phyloP scores from a whole-genome alignment of 2,888 invertebrate species.

The Podotricha telesiphe region DNA sequence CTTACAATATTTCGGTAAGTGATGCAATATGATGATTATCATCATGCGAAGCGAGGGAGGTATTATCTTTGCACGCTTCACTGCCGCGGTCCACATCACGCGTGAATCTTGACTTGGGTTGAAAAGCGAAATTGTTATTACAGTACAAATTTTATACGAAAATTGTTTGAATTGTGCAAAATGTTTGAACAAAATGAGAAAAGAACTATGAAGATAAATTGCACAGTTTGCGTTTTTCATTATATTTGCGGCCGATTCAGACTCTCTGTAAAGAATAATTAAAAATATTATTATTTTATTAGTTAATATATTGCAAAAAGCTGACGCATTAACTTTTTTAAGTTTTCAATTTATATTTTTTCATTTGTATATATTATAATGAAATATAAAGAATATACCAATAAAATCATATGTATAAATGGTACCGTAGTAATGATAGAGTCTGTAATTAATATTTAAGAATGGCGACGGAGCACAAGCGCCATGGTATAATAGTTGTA shows the following conservation, averaged over 20 bases:
- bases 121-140: constrained; percentile 21
- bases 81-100: constrained; percentile 47
- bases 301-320: too few relatives aligned
- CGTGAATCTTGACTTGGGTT: constrained; percentile 52
- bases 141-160: not conserved
- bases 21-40: constrained; percentile 84
- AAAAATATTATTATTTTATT: too few relatives aligned
- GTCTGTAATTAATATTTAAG: constrained; percentile 30
- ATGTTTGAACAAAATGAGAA: not conserved
- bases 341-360: too few relatives aligned
- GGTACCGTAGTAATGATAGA: not conserved
- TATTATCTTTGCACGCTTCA: constrained; percentile 71
- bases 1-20: constrained; percentile 84
- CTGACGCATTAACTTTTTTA: too few relatives aligned
- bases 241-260: too few relatives aligned
- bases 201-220: too few relatives aligned
- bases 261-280: too few relatives aligned
- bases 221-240: too few relatives aligned
- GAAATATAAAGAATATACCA: too few relatives aligned
- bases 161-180: not conserved
- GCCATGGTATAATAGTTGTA: constrained; percentile 19
- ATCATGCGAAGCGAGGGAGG: constrained; percentile 55
- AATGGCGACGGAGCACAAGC: constrained; percentile 34
- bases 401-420: not conserved
- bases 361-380: too few relatives aligned